Conservation (phyloP, 2,888 invertebrate species). For the Cephus runcator region DNA sequence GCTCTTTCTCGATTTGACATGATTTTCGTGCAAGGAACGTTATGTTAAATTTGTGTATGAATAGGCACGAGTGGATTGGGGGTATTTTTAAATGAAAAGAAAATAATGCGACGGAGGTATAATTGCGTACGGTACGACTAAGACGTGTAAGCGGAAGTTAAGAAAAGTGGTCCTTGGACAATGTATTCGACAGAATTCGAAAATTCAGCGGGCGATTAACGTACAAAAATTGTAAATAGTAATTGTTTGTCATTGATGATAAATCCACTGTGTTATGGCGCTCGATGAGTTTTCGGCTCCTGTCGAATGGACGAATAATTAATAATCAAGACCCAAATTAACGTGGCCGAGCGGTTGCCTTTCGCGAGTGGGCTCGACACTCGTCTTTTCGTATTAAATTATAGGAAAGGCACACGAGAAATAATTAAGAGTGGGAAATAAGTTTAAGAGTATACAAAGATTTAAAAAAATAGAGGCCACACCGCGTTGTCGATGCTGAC, state of each 20-base stretch:
- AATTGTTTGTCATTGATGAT: not conserved
- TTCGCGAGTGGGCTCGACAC: not conserved
- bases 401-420: not conserved
- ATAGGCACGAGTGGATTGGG: not conserved
- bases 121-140: not conserved
- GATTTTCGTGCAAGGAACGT: not conserved
- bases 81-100: not conserved
- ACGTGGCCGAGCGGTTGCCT: not conserved
- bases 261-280: not conserved
- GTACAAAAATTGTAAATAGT: not conserved
- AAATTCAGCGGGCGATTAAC: not conserved
- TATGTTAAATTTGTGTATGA: not conserved
- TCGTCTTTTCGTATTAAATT: not conserved
- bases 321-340: not conserved
- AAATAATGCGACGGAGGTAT: not conserved
- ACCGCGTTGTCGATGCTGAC: not conserved
- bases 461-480: not conserved
- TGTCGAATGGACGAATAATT: not conserved
- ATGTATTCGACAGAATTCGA: not conserved
- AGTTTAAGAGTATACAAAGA: not conserved
- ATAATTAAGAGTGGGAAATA: not conserved
- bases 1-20: not conserved
- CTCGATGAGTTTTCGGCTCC: not conserved
- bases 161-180: not conserved
- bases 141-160: not conserved